Base-by-base conservation (phyloP, 2,888 invertebrate species). In the Phengaris arion region DNA sequence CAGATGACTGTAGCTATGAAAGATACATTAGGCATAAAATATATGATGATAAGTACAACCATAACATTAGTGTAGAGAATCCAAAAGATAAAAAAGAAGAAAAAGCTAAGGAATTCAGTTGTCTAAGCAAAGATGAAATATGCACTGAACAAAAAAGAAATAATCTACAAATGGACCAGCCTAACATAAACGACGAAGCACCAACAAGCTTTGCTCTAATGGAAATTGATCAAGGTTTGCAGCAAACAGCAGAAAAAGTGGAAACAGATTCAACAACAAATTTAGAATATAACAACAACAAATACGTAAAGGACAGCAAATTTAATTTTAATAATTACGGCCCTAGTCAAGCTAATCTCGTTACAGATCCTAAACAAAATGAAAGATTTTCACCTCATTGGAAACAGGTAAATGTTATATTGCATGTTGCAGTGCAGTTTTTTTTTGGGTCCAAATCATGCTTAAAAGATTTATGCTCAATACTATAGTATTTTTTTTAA, bases 371-470 rank as follows among this genome's bases (percentile, higher is more conserved):
- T 15, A 70, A 51, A 7, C 51, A 10, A 15, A 22, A 12, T n/a
- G 48, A 48, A 70, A 51, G 70, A 70, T 70, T 70, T 10, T 0
- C 22, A 22, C 22, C 22, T 10, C 70, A 70, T 22, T 70, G 70
- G 70, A 70, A 22, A 70, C 70, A 70, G 70, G 70, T 70, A 51
- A 70, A 70, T n/a, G 48, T 12, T 5, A 48, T 48, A 48, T 13
- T 45, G 4, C 4, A 35, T 3, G 35, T 35, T 35, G 35, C 35
- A 35, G 35, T 35, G 35, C 22, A 22, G 35, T 35, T 35, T 35
- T 35, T 35, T 35, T 35, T 35, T 22, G n/a, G n/a, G 35, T 35
- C 35, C 35, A 35, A 35, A 1, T 35, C 35, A 51, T 51, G 51
- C 2, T 51, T 51, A 51, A 22, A 0, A 22, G 22, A 22, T 22